Base-by-base conservation (phyloP, 2,888 invertebrate species). In the Drymonia ruficornis region DNA sequence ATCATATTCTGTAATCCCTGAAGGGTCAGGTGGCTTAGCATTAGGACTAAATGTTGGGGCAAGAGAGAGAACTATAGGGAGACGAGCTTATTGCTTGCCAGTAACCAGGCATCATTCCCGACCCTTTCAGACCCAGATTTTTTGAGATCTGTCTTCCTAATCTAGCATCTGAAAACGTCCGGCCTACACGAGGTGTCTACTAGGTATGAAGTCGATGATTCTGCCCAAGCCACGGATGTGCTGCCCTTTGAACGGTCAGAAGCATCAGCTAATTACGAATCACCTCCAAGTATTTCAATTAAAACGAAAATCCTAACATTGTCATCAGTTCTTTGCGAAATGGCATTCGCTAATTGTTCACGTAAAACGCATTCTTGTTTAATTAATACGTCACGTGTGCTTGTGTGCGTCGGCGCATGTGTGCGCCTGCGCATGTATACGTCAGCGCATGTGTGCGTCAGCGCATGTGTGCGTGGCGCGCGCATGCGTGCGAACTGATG, bases 321-420 rank as follows among this genome's bases (percentile, higher is more conserved):
- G 52, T 42, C 52, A 53, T 59, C 50, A 19, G 19, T 12, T 49
- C 47, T 52, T 63, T 69, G 66, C 65, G 63, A 68, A 67, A 70
- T 55, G 49, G 59, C 55, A 62, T 65, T 65, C 59, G 63, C 59
- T 67, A 69, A 70, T 56, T 63, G 56, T 57, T 29, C 38, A 11
- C 36, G 67, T 69, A 70, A 70, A 72, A 74, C 66, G 66, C 74
- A 72, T 76, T 72, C 72, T 66, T 62, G 50, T 54, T 63, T 78
- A 79, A 78, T 79, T 76, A 65, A 65, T 64, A 65, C 66, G 65
- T 74, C 19, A 12, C 12, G 43, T 19, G 11, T 66, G 63, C 31
- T 43, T 43, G 45, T 56, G 52, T 51, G 44, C 31, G 42, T n/a
- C n/a, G n/a, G n/a, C n/a, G n/a, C n/a, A n/a, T 53, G 50, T 42